These are phyloP conservation scores for Drosophila acutilabella DNA, from an alignment of 2,888 invertebrate genomes.

Conservation along the genomic window DNA sequence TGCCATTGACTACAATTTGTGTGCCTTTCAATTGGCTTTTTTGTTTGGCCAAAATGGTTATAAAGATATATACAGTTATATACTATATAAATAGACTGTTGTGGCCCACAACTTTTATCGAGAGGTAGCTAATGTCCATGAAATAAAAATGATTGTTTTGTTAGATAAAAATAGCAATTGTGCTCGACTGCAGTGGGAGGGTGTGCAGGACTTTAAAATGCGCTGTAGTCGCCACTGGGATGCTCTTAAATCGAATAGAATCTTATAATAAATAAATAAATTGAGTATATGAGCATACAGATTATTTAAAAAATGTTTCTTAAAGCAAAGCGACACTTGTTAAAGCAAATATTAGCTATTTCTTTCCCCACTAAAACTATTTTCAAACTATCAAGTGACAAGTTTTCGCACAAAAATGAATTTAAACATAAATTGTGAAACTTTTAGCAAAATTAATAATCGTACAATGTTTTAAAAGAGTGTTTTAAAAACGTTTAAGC, in stretches of 20 bases:
- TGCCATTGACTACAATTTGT: constrained; percentile 73
- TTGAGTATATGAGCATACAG: too few relatives aligned
- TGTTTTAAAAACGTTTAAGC: neutral
- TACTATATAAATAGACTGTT: constrained; percentile 16
- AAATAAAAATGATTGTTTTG: constrained; percentile 29
- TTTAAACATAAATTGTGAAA: neutral
- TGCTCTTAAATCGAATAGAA: too few relatives aligned
- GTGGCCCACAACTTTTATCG: constrained; percentile 19
- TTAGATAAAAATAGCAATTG: constrained; percentile 22
- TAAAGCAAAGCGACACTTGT: too few relatives aligned
- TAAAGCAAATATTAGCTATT: too few relatives aligned
- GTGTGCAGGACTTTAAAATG: neutral
- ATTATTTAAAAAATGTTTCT: too few relatives aligned
- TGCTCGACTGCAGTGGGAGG: neutral
- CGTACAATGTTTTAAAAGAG: neutral
- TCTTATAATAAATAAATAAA: too few relatives aligned
- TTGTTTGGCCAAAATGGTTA: constrained; percentile 38
- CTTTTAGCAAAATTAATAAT: neutral
- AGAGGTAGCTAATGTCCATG: constrained; percentile 20
- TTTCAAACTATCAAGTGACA: too few relatives aligned
- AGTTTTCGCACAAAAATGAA: neutral
- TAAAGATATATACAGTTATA: constrained; percentile 42
- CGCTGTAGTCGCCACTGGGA: neutral
- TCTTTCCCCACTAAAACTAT: too few relatives aligned
- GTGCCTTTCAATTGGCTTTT: constrained; percentile 46